Base-by-base conservation (phyloP, 2,113 vertebrate species). In the Melozone crissalis region DNA sequence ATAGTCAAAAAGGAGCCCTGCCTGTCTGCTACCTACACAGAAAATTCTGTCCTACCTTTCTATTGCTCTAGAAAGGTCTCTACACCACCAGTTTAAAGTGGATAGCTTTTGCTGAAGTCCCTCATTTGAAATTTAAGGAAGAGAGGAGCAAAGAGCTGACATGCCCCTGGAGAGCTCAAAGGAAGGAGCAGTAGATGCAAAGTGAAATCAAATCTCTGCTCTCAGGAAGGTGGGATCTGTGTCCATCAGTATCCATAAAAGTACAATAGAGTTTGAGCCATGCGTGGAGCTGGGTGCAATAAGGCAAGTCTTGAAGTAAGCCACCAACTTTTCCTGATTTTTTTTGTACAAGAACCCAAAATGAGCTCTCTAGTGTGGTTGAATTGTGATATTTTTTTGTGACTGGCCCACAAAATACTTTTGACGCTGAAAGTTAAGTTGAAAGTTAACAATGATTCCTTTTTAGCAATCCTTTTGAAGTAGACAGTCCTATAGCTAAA, bases 241-340 rank as follows among this genome's bases (percentile, higher is more conserved):
- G 19, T 33, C 49, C 18, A 2, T 57, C 0, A 0, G 47, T 57
- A 61, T 78, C 54, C 11, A 18, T 46, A 22, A 55, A 85, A 24
- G 23, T 51, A 14, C 7, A 7, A 30, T n/a, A 61, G 24, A 14
- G 20, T 73, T 46, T 74, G 46, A 87, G 71, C 31, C 0, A 1
- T 0, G 9, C 10, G 4, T 54, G 43, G 49, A 72, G 18, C 1
- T 2, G 10, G 28, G 13, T 41, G 22, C 0, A 2, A 7, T 33
- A 68, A 57, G 43, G 46, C 4, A 30, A 44, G 26, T 47, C 33
- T 47, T 77, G 58, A 13, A 63, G 10, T 44, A 47, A 30, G 30
- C 31, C 39, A 30, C 28, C 8, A 21, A 28, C 35, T 63, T 82
- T 47, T 49, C 68, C 17, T 1, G 1, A 14, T 9, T 11, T 44